phyloP scores from a whole-genome alignment of 2,113 vertebrate genomes.

The Ameiurus melas region DNA sequence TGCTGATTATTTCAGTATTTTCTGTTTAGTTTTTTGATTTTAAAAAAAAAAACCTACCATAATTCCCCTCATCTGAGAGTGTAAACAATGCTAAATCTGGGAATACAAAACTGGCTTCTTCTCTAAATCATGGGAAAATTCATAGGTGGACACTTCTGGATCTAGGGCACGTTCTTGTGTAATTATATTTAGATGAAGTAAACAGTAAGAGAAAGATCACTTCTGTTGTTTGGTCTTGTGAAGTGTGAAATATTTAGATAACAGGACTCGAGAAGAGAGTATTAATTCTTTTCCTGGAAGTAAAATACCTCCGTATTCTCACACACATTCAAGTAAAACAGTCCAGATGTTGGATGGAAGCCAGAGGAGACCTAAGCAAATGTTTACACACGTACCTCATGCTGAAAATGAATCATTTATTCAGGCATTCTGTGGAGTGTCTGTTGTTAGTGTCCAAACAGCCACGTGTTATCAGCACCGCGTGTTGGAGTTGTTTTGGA shows the following conservation, averaged over 20 bases:
- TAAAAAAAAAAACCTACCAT: neutral
- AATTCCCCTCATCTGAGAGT: neutral
- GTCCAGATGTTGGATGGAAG: conserved; percentile 44
- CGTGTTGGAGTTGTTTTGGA: conserved; percentile 31
- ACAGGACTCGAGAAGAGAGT: neutral
- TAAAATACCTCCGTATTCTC: neutral
- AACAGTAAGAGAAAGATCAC: neutral
- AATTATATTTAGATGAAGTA: neutral
- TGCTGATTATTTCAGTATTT: neutral
- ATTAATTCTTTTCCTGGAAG: neutral
- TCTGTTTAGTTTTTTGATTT: neutral
- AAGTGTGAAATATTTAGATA: conserved; percentile 23
- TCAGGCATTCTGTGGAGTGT: conserved; percentile 28
- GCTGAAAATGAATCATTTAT: conserved; percentile 39
- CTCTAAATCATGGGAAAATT: neutral
- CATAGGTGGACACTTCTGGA: neutral
- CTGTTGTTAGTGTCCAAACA: conserved; percentile 26
- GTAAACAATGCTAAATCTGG: neutral
- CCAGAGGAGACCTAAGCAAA: conserved; percentile 24
- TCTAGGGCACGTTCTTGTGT: neutral
- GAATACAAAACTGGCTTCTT: neutral
- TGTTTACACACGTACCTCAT: conserved; percentile 42
- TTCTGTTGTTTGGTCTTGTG: neutral
- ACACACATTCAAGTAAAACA: conserved; percentile 25
- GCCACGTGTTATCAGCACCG: conserved; percentile 27